Evolutionary conservation across 2,797 vertebrate species (phyloP), one percentile per base, ranked within the genome.

Genomic region (Prunella strophiata): DNA sequence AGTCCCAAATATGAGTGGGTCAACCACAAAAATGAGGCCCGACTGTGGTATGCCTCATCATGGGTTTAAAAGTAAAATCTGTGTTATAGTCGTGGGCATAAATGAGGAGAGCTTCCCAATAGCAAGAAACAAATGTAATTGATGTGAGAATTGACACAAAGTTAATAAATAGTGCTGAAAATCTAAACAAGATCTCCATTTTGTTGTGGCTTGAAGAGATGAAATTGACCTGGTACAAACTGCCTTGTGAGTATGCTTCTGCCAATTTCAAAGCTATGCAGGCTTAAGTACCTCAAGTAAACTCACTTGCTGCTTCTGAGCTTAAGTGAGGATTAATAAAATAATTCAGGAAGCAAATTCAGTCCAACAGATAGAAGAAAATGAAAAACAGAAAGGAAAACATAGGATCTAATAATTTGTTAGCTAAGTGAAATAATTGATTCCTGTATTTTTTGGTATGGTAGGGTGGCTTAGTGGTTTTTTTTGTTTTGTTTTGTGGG

Each of bases 41-140:
- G 0, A 34, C 32, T 55, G 11, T 3, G 2, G 63, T 0, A 0
- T 38, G 72, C 50, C 61, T 71, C 6, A 2, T 58, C 9, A 8
- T 5, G 4, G 10, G 11, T 72, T 90, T 93, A 40, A 50, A 57
- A 38, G 61, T 55, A 75, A 77, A 68, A 89, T 47, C 47, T 92
- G 18, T 61, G 18, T 61, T 52, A 72, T 23, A 26, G 16, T 48
- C 58, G 48, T 1, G 2, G 36, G 10, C 70, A 58, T 0, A 7
- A 12, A 21, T 16, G 17, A 81, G 11, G n/a, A 73, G 40, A 82
- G 32, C 32, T 76, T 91, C 32, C 20, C 15, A 79, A 50, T 5
- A 61, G 32, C 2, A 2, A 50, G 52, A 67, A 50, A 40, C 23
- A 70, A 89, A 66, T 34, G 32, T 27, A 76, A 11, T 1, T 75